These are phyloP conservation scores for Ochlodes sylvanus DNA, from an alignment of 2,888 invertebrate species.

Conservation along the genomic window DNA sequence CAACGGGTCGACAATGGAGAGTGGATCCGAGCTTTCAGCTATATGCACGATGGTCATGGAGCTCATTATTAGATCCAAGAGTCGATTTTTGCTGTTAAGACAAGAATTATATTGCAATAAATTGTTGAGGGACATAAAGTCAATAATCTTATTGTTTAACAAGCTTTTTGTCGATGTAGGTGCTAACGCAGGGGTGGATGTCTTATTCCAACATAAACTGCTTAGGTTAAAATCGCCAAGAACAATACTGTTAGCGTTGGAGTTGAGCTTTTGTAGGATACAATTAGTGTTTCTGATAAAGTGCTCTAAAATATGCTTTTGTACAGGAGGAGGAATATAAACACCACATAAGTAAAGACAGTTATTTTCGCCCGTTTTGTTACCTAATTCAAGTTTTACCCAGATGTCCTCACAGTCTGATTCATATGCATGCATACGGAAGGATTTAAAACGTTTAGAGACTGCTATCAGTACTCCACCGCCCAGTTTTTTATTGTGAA, in stretches of 20 bases:
- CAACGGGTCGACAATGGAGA: constrained; percentile 6
- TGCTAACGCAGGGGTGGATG: not conserved
- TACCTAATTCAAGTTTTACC: constrained; percentile 22
- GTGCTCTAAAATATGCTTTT: too few relatives aligned
- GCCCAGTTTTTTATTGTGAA: constrained; percentile 16
- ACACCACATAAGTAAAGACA: constrained; percentile 24
- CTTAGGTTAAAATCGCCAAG: too few relatives aligned
- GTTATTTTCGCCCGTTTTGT: not conserved
- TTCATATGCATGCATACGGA: too few relatives aligned
- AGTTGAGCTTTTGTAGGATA: constrained; percentile 2
- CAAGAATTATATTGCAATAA: constrained; percentile 16
- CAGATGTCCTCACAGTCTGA: constrained; percentile 37
- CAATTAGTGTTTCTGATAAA: constrained; percentile 25
- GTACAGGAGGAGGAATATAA: constrained; percentile 31
- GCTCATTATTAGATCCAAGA: constrained; percentile 25
- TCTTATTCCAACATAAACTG: not conserved
- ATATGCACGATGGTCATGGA: too few relatives aligned
- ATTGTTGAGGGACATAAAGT: not conserved
- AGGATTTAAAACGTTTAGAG: too few relatives aligned
- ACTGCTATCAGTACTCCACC: too few relatives aligned
- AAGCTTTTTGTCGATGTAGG: not conserved
- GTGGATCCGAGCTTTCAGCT: too few relatives aligned
- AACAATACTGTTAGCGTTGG: constrained; percentile 3
- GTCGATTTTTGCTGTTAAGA: constrained; percentile 12
- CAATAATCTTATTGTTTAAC: not conserved